phyloP scores from a whole-genome alignment of 53 echinoderm and acorn worm genomes.

The Echinarachnius parma region DNA sequence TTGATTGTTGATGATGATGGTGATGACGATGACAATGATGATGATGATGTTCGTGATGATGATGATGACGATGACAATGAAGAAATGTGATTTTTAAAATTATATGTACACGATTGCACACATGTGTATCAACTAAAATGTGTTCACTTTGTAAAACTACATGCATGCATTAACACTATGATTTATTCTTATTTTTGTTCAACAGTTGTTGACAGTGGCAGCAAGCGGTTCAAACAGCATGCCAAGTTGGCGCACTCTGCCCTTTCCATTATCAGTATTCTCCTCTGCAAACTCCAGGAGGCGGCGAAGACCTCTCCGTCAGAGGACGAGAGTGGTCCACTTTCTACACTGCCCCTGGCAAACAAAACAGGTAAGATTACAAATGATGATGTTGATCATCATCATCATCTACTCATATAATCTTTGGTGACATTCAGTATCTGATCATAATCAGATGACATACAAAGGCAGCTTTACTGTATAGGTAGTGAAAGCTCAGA shows the following conservation, averaged over 20 bases:
- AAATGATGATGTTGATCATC: too few species aligned
- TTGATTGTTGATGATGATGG: neutral
- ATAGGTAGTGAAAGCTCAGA: too few species aligned
- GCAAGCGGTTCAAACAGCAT: slow-evolving; percentile 1
- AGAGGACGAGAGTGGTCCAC: neutral
- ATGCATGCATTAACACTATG: too few species aligned
- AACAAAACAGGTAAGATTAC: neutral
- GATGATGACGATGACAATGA: neutral
- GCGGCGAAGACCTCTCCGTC: neutral
- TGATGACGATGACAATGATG: neutral
- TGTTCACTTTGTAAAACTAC: too few species aligned
- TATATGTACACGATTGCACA: too few species aligned
- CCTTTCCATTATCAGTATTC: slow-evolving; percentile 3
- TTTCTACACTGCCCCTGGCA: too few species aligned
- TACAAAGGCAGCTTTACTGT: too few species aligned
- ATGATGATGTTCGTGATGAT: neutral
- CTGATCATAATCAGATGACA: too few species aligned
- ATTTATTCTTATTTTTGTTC: neutral
- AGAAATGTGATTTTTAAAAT: too few species aligned
- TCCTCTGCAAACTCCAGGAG: slow-evolving; percentile 10
- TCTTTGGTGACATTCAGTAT: too few species aligned
- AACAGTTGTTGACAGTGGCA: neutral
- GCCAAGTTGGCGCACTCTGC: slow-evolving; percentile 10
- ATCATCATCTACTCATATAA: too few species aligned
- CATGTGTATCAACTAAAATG: too few species aligned